Conservation (phyloP, 2,797 vertebrate genomes). For the Dallia pectoralis region DNA sequence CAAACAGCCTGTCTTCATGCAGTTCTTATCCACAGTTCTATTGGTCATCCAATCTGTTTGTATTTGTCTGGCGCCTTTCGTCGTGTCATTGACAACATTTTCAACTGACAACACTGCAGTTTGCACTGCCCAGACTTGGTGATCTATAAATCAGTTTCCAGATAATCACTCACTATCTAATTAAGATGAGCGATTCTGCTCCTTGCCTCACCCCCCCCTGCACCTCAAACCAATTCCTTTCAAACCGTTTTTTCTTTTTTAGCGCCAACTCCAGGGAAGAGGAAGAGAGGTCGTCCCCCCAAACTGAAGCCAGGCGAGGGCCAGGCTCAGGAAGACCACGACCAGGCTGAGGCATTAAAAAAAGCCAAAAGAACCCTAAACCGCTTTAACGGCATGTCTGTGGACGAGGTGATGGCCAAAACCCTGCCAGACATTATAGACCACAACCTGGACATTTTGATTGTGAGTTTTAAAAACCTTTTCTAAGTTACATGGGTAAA, state of each 20-base stretch:
- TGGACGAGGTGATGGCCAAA: constrained; percentile 91
- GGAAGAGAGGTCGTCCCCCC: constrained; percentile 80
- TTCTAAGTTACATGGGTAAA: background rate
- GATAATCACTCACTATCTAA: background rate
- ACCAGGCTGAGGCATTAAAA: constrained; percentile 83
- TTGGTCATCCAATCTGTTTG: background rate
- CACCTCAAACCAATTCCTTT: background rate
- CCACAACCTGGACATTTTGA: constrained; percentile 94
- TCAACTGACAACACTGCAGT: background rate
- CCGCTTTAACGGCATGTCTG: constrained; percentile 93
- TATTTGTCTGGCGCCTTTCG: background rate
- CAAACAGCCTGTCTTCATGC: background rate
- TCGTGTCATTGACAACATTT: background rate
- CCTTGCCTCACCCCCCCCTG: too few relatives aligned
- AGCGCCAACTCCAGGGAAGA: constrained; percentile 78
- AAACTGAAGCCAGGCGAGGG: constrained; percentile 57
- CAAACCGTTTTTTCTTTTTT: background rate
- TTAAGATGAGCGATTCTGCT: background rate
- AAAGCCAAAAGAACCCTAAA: constrained; percentile 90
- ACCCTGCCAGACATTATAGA: constrained; percentile 94
- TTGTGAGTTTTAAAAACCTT: constrained; percentile 78
- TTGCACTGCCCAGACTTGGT: background rate
- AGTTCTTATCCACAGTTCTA: background rate
- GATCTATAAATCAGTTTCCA: background rate
- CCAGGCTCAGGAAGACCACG: constrained; percentile 76